phyloP scores from a whole-genome alignment of 2,888 invertebrate genomes.

The Harpagoxenus sublaevis region DNA sequence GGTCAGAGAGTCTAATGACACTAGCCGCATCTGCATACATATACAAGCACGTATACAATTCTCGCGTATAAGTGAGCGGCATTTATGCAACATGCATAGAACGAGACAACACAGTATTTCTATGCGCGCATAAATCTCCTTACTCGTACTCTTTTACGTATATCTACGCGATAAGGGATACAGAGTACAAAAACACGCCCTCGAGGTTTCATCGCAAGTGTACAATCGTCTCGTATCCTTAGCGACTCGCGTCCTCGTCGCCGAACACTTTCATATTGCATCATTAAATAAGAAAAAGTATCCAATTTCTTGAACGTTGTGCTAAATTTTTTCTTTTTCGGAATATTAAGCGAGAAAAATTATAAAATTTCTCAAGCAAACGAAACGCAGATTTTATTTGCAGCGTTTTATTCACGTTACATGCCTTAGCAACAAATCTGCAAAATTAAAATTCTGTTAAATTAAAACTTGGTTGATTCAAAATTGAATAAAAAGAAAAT shows the following conservation, averaged over 20 bases:
- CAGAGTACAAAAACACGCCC: conserved; percentile 15
- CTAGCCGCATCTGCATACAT: conserved; percentile 18
- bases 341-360: conserved; percentile 58
- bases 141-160: conserved; percentile 28
- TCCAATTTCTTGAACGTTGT: neutral
- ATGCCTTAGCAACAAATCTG: neutral
- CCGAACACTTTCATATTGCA: conserved; percentile 30
- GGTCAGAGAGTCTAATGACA: conserved; percentile 58
- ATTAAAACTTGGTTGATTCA: neutral
- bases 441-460: neutral
- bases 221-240: conserved; percentile 59
- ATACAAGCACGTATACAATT: neutral
- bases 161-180: neutral
- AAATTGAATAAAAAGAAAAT: neutral
- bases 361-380: conserved; percentile 55
- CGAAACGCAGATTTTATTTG: neutral
- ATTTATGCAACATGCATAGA: conserved; percentile 5
- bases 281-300: conserved; percentile 27
- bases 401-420: neutral
- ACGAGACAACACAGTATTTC: conserved; percentile 17
- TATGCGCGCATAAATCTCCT: conserved; percentile 9
- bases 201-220: conserved; percentile 71
- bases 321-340: conserved; percentile 19
- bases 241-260: conserved; percentile 55
- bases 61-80: neutral